phyloP scores from a whole-genome alignment of 2,888 invertebrate species.

The Aricia artaxerxes region DNA sequence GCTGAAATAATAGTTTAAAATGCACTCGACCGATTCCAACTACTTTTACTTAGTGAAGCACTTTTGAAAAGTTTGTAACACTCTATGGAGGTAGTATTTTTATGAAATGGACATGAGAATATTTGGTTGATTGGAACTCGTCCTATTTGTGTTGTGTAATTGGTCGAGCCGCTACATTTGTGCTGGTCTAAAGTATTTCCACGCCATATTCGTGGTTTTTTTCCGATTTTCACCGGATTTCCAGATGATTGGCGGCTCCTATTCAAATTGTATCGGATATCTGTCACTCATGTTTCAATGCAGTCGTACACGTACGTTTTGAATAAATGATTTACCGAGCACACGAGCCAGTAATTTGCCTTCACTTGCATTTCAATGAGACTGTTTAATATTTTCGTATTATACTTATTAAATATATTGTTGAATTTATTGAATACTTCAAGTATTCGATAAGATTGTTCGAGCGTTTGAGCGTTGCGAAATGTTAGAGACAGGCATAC shows the following conservation, averaged over 20 bases:
- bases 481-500: too few relatives aligned
- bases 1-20: not conserved
- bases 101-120: not conserved
- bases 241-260: not conserved
- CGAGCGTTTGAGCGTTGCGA: too few relatives aligned
- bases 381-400: too few relatives aligned
- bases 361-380: not conserved
- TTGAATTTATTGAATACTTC: too few relatives aligned
- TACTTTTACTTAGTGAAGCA: not conserved
- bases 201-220: not conserved
- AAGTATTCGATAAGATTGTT: too few relatives aligned
- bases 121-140: not conserved
- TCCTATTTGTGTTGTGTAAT: not conserved
- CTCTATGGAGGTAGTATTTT: not conserved
- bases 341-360: slow-evolving; percentile 14
- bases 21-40: slow-evolving; percentile 2
- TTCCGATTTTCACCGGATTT: not conserved
- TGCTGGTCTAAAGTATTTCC: not conserved
- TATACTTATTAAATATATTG: too few relatives aligned
- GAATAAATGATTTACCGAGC: not conserved
- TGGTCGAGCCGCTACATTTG: not conserved
- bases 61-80: not conserved
- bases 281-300: slow-evolving; percentile 5
- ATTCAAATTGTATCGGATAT: slow-evolving; percentile 17
- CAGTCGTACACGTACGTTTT: not conserved